Evolutionary conservation across 2,888 invertebrate genomes (phyloP).

Genomic region (Odontocerum albicorne): DNA sequence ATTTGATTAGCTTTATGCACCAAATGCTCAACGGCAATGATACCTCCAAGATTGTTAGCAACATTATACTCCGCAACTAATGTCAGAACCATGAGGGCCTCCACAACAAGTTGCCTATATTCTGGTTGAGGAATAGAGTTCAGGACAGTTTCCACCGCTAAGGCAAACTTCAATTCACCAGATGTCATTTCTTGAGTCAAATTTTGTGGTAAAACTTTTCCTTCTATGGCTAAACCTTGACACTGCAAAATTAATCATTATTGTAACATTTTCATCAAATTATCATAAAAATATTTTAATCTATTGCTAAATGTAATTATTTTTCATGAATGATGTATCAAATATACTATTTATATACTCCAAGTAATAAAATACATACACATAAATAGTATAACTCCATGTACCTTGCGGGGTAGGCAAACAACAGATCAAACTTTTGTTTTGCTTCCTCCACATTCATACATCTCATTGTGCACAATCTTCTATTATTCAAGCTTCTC

Average conservation of each 20-base stretch:
- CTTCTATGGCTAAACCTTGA: constrained; percentile 91
- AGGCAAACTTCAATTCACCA: constrained; percentile 96
- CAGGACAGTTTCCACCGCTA: constrained; percentile 95
- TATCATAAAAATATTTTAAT: too few relatives aligned
- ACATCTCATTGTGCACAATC: too few relatives aligned
- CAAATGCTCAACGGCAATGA: constrained; percentile 86
- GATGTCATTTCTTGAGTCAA: constrained; percentile 99
- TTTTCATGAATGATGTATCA: too few relatives aligned
- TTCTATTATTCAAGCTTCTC: too few relatives aligned
- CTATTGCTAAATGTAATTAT: too few relatives aligned
- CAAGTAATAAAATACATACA: too few relatives aligned
- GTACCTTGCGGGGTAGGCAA: too few relatives aligned
- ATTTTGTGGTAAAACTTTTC: constrained; percentile 85
- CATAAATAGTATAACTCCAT: too few relatives aligned
- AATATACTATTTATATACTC: too few relatives aligned
- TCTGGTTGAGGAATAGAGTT: constrained; percentile 98
- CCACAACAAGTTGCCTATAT: constrained; percentile 94
- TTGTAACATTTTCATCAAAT: too few relatives aligned
- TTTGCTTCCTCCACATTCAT: too few relatives aligned
- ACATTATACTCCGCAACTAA: constrained; percentile 87
- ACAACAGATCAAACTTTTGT: too few relatives aligned
- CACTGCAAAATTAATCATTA: constrained; percentile 77
- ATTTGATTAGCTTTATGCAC: constrained; percentile 93
- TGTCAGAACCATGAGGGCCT: constrained; percentile 95
- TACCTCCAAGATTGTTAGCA: constrained; percentile 72